Evolutionary conservation across 2,797 vertebrate species (phyloP).

Genomic region (Sardinella longiceps): DNA sequence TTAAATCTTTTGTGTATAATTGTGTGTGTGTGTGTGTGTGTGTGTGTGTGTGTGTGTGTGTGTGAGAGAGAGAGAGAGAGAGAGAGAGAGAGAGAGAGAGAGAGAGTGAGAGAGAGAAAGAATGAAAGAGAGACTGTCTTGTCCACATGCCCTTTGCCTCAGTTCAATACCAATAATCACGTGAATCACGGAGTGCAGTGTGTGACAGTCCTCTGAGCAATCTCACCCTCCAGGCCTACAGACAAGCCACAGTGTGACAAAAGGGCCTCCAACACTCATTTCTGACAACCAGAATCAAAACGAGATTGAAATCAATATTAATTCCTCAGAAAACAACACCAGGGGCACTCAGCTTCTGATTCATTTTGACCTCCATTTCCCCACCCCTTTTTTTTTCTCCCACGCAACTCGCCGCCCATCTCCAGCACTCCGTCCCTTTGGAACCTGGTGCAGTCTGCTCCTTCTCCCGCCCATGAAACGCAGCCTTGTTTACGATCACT

Average conservation of each 20-base stretch:
- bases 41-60: background rate
- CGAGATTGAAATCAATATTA: conserved; percentile 20
- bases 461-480: background rate
- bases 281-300: conserved; percentile 8
- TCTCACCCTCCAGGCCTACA: background rate
- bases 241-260: background rate
- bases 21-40: too few relatives aligned
- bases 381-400: background rate
- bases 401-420: background rate
- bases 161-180: background rate
- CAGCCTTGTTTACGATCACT: background rate
- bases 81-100: conserved; percentile 20
- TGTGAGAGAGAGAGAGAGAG: conserved; percentile 13
- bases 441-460: background rate
- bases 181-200: background rate
- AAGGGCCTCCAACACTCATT: background rate
- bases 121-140: too few relatives aligned
- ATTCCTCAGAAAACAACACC: background rate
- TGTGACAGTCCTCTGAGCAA: background rate
- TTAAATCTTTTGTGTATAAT: too few relatives aligned
- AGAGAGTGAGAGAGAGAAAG: conserved; percentile 37
- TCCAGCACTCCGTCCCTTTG: background rate
- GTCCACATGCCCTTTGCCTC: background rate
- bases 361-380: background rate
- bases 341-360: background rate